Evolutionary conservation across 2,797 vertebrate genomes (phyloP), one percentile per base, ranked within the genome.

Genomic region (Crypturellus tataupa): DNA sequence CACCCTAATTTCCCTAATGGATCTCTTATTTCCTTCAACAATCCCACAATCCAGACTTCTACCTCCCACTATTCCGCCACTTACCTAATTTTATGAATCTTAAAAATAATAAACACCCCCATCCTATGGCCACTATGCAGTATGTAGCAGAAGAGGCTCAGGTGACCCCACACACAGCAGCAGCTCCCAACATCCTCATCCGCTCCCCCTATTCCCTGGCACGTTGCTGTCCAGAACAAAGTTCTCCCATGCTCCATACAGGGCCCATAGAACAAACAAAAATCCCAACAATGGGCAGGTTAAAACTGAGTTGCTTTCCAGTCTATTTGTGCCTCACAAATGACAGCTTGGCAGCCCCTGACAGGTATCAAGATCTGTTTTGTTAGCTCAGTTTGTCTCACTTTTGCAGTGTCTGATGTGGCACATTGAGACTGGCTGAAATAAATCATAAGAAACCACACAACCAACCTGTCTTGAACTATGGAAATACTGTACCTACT

Each of bases 391-490:
- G 89, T 27, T 40, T 65, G 63, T 7, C 68, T n/a, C 37, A n/a
- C 18, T 58, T 31, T 6, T 59, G 92, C 76, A 91, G 39, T 20
- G 29, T 3, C 79, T 33, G 53, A 2, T 59, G 67, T 31, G 33
- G 59, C 17, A 4, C 49, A 9, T 1, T 10, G 39, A 47, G 76
- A 10, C 9, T 23, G 53, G 64, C 24, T 12, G n/a, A 51, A 81
- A 62, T 9, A 69, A 59, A 17, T 69, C 68, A 14, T 1, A 16
- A 47, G 39, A 47, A 72, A 6, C 46, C 90, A 75, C 55, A 15
- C 1, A 64, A 19, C 8, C 37, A 31, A 19, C 51, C 59, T 73
- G 5, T 1, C 0, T 1, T 20, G 47, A 39, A 86, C 4, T 65
- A 73, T 85, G 75, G 56, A 29, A 58, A 18, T 53, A 4, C 33